Conservation (phyloP, 2,797 vertebrate genomes). For the Semaprochilodus insignis region DNA sequence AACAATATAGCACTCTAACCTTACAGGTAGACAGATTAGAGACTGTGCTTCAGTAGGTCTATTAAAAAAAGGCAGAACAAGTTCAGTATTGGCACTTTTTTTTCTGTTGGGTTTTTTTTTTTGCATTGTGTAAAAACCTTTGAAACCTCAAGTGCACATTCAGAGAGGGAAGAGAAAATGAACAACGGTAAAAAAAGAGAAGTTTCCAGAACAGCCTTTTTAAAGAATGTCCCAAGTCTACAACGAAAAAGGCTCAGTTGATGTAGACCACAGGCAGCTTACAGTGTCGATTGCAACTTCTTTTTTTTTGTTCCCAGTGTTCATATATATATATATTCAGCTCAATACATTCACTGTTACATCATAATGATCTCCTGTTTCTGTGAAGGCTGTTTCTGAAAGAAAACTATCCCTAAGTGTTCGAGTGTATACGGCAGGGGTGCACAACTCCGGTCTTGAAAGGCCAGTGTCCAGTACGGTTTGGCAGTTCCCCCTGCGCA, state of each 20-base stretch:
- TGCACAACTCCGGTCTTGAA: no score
- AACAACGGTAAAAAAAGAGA: not conserved
- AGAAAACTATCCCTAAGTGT: no score
- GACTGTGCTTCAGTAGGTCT: not conserved
- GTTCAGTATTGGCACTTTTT: conserved; percentile 25
- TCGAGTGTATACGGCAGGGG: no score
- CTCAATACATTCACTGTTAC: conserved; percentile 7
- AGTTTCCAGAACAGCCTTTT: not conserved
- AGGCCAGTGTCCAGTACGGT: no score
- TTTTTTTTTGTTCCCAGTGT: conserved; percentile 27
- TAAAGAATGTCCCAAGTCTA: not conserved
- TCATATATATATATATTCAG: conserved; percentile 43
- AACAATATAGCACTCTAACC: conserved; percentile 2
- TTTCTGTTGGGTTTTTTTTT: not conserved
- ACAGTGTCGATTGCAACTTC: conserved; percentile 17
- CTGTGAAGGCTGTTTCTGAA: not conserved
- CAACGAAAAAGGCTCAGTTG: conserved; percentile 38
- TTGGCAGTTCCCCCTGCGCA: no score
- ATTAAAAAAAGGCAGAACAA: conserved; percentile 11
- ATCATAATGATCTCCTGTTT: not conserved
- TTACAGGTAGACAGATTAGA: not conserved
- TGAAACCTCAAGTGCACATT: not conserved
- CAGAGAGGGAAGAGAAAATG: conserved; percentile 10
- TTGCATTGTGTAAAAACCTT: conserved; percentile 20
- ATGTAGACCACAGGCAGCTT: conserved; percentile 3